phyloP scores from a whole-genome alignment of 2,888 invertebrate genomes.

The Lycophotia porphyrea region DNA sequence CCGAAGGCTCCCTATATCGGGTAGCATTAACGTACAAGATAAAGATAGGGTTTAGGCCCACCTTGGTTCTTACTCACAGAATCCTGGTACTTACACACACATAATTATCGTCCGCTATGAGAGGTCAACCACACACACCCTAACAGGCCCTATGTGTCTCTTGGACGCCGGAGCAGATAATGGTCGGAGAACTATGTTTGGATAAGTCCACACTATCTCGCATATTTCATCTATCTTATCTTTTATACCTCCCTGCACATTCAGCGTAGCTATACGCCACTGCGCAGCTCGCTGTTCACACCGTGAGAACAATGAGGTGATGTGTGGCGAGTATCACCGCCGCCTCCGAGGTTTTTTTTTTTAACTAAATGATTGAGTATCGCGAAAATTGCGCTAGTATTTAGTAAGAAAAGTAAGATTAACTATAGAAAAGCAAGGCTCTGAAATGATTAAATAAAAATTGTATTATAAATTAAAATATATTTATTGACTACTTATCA shows the following conservation, averaged over 20 bases:
- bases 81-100: neutral
- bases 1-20: neutral
- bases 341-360: neutral
- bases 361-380: neutral
- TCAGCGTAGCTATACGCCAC: neutral
- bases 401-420: neutral
- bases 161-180: neutral
- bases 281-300: neutral
- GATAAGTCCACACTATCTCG: neutral
- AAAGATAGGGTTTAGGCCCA: neutral
- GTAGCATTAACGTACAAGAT: neutral
- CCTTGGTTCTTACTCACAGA: neutral
- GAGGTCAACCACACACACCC: neutral
- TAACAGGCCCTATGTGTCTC: neutral
- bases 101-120: neutral
- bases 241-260: neutral
- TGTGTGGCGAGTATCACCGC: neutral
- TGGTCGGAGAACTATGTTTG: neutral
- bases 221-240: neutral
- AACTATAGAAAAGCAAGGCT: neutral
- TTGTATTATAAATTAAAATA: slow-evolving; percentile 14
- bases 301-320: too few species aligned
- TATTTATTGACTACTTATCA: slow-evolving; percentile 41
- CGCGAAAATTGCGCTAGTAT: neutral
- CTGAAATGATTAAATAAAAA: slow-evolving; percentile 15